Evolutionary conservation across 2,888 invertebrate genomes (phyloP), one percentile per base, ranked within the genome.

Genomic region (Ennomos erosarius): DNA sequence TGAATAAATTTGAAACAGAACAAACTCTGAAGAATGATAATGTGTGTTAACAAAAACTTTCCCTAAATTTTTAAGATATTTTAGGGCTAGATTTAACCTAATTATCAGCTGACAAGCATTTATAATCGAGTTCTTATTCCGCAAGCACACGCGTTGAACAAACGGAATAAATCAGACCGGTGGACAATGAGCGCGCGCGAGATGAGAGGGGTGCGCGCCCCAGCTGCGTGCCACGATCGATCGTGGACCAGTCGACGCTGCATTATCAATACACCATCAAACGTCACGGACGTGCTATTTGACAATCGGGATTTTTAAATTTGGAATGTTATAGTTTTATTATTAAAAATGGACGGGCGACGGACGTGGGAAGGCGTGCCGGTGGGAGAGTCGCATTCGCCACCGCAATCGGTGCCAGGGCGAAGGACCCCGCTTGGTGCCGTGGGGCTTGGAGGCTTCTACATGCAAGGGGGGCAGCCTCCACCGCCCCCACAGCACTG

Each of bases 371-470:
- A 91, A 76, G 90, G 90, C 55, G 86, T 85, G 74, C 89, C 90
- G 64, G 67, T 91, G 73, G 91, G 90, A 48, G 91, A 92, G 74
- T 87, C 91, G 34, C 91, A 88, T 68, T 92, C 93, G 61, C 92
- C 93, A 56, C 91, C 94, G 60, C 94, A 94, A 75, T 94, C 94
- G 73, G 94, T 94, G 62, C 94, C 94, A 37, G 94, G 94, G 1
- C 87, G 96, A 68, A 90, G 97, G 74, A 97, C 97, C 37, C 97
- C 97, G 33, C 87, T 97, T 54, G 96, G 97, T 10, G 95, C 97
- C 8, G 97, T 97, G 26, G 97, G 97, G 11, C 92, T 97, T 34
- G 96, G 97, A 26, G 97, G 97, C n/a, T 97, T 97, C 87, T 97
- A 97, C 87, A 97, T 97, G 84, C 96, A 96, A 80, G 93, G 93